These are phyloP conservation scores for Podabrus alpinus DNA, from an alignment of 2,888 invertebrate genomes.

Conservation along the genomic window DNA sequence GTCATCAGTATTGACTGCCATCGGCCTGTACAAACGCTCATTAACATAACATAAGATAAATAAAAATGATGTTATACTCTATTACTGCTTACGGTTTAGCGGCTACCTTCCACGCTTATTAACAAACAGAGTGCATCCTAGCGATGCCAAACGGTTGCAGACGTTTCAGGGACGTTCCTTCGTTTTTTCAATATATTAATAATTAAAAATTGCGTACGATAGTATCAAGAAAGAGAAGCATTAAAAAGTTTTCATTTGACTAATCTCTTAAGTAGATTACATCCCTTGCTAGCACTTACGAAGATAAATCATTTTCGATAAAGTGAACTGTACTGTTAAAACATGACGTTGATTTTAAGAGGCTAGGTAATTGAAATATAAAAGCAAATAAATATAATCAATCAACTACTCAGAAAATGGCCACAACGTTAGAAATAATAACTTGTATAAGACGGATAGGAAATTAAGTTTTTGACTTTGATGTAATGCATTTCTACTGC, in stretches of 20 bases:
- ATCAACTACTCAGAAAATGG: constrained; percentile 47
- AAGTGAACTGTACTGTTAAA: not conserved
- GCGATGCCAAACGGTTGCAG: not conserved
- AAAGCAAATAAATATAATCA: constrained; percentile 40
- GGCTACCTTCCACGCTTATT: too few relatives aligned
- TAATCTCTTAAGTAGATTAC: not conserved
- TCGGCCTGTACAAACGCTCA: too few relatives aligned
- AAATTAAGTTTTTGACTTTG: constrained; percentile 54
- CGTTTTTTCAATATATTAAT: not conserved
- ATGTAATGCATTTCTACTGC: constrained; percentile 46
- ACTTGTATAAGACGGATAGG: constrained; percentile 51
- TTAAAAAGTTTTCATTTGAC: not conserved
- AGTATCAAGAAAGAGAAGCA: not conserved
- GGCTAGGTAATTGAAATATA: constrained; percentile 4
- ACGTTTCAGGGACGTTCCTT: not conserved
- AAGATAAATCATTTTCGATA: not conserved
- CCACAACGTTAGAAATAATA: constrained; percentile 50
- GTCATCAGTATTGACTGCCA: not conserved
- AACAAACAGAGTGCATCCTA: not conserved
- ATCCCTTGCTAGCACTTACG: not conserved
- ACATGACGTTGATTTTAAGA: not conserved
- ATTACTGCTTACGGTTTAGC: too few relatives aligned
- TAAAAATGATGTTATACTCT: too few relatives aligned
- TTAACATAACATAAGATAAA: too few relatives aligned
- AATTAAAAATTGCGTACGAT: not conserved